These are phyloP conservation scores for Patella depressa DNA, from an alignment of 2,888 invertebrate species.

Conservation along the genomic window DNA sequence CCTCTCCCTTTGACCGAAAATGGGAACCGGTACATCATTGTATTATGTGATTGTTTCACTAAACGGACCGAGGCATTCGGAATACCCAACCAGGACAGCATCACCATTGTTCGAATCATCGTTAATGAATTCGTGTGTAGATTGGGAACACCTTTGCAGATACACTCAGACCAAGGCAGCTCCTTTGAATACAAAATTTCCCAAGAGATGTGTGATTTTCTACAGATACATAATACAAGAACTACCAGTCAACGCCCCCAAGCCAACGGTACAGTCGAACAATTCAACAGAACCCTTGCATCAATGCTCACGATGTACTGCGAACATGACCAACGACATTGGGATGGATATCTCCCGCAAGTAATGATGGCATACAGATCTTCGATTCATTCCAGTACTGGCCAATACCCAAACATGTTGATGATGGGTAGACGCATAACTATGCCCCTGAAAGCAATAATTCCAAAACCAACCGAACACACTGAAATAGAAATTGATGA, in stretches of 20 bases:
- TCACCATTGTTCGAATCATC: conserved; percentile 14
- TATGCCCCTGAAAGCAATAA: conserved; percentile 17
- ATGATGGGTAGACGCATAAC: conserved; percentile 28
- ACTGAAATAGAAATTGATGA: conserved; percentile 19
- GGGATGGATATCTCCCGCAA: conserved; percentile 33
- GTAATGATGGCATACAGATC: conserved; percentile 39
- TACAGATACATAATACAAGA: conserved; percentile 31
- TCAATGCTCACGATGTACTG: conserved; percentile 24
- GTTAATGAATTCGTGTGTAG: conserved; percentile 25
- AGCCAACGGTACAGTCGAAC: conserved; percentile 32
- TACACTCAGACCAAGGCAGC: conserved; percentile 28
- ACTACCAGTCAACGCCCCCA: conserved; percentile 28
- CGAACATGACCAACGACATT: conserved; percentile 24
- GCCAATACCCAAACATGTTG: conserved; percentile 35
- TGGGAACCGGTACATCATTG: conserved; percentile 20
- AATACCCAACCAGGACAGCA: conserved; percentile 20
- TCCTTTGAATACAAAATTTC: conserved; percentile 26
- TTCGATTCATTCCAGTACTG: conserved; percentile 26
- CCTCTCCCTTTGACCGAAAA: conserved; percentile 14
- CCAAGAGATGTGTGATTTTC: conserved; percentile 28
- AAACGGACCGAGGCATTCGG: conserved; percentile 11
- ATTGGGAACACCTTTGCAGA: conserved; percentile 26
- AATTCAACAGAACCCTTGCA: conserved; percentile 36
- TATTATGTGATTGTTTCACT: conserved; percentile 21
- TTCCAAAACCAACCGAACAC: no score